Evolutionary conservation across 2,888 invertebrate species (phyloP).

Genomic region (Hirtodrosophila trivittata): DNA sequence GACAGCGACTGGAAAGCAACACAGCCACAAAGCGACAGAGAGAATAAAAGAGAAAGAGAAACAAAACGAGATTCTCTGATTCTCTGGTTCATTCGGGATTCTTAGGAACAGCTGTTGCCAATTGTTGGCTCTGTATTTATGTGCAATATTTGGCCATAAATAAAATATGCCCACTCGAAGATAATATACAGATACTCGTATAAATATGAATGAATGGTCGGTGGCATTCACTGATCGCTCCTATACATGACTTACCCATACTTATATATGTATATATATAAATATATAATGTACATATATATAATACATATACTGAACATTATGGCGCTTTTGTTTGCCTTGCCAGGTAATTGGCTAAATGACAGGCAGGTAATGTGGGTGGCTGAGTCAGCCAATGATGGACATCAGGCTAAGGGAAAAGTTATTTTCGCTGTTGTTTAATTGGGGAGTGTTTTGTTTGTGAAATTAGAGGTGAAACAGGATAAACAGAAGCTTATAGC

Average conservation of each 20-base stretch:
- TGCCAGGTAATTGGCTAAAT: conserved; percentile 70
- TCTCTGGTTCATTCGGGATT: conserved; percentile 1
- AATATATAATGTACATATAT: neutral
- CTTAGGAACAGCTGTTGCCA: conserved; percentile 67
- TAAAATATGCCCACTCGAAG: conserved; percentile 27
- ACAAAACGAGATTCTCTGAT: conserved; percentile 6
- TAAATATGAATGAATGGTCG: conserved; percentile 71
- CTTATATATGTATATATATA: neutral
- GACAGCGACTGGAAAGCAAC: conserved; percentile 61
- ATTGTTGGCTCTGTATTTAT: conserved; percentile 39
- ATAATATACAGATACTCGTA: conserved; percentile 51
- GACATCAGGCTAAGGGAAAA: conserved; percentile 16
- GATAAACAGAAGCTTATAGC: conserved; percentile 10
- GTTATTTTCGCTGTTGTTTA: neutral
- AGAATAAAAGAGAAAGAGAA: conserved; percentile 3
- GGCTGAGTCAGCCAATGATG: conserved; percentile 54
- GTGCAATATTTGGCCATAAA: conserved; percentile 63
- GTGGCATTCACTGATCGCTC: conserved; percentile 51
- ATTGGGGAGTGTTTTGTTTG: conserved; percentile 4
- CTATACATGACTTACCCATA: conserved; percentile 11
- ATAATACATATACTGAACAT: conserved; percentile 4
- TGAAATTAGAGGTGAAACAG: neutral
- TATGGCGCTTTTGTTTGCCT: conserved; percentile 59
- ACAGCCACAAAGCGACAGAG: conserved; percentile 36
- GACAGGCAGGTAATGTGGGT: conserved; percentile 61